These are phyloP conservation scores for Ernsta delagoae DNA, from an alignment of 2,888 invertebrate genomes.

Conservation along the genomic window DNA sequence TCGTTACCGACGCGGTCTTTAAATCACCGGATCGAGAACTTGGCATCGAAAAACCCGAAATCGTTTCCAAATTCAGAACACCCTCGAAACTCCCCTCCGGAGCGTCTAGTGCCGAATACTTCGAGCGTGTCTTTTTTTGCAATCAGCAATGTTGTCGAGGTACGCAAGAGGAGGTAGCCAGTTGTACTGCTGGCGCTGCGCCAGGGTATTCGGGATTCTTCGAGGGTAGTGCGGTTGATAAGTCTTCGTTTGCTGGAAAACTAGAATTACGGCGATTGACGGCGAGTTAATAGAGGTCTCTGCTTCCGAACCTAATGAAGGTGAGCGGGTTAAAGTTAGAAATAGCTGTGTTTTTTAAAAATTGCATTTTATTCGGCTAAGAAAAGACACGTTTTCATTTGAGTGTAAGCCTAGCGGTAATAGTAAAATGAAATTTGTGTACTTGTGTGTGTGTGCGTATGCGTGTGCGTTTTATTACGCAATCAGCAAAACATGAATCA, in stretches of 20 bases:
- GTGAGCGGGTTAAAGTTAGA: background rate
- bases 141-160: constrained; percentile 31
- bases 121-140: constrained; percentile 29
- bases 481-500: too few species aligned
- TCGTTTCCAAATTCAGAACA: constrained; percentile 35
- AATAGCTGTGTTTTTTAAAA: background rate
- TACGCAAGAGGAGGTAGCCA: constrained; percentile 18
- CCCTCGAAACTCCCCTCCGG: constrained; percentile 34
- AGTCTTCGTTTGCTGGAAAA: constrained; percentile 25
- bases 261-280: background rate
- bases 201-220: constrained; percentile 26
- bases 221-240: constrained; percentile 15
- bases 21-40: constrained; percentile 30
- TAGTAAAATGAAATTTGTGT: too few species aligned
- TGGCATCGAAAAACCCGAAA: constrained; percentile 33
- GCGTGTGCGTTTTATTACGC: too few species aligned
- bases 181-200: constrained; percentile 6
- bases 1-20: constrained; percentile 2
- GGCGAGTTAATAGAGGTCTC: background rate
- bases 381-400: too few species aligned
- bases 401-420: too few species aligned
- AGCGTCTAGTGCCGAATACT: constrained; percentile 28
- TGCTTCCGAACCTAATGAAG: background rate
- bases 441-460: too few species aligned
- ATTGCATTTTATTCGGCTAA: background rate